Conservation (phyloP, 1,140 invertebrate genomes). For the Wasmannia auropunctata region DNA sequence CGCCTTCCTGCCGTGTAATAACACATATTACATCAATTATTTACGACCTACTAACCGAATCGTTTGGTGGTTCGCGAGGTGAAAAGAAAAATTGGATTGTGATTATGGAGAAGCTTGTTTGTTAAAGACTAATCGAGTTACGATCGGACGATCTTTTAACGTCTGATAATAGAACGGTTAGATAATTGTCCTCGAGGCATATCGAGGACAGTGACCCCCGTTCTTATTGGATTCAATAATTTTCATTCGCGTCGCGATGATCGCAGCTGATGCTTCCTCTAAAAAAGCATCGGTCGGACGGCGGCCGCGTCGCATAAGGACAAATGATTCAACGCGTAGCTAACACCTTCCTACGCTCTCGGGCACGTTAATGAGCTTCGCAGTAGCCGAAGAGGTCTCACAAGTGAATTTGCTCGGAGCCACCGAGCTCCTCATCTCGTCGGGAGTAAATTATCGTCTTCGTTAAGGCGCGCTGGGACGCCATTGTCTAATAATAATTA, state of each 20-base stretch:
- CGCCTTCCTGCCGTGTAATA: background rate
- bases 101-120: background rate
- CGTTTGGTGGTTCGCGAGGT: background rate
- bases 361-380: slow-evolving; percentile 49
- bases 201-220: slow-evolving; percentile 25
- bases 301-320: slow-evolving; percentile 14
- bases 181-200: background rate
- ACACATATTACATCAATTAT: background rate
- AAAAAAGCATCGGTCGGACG: slow-evolving; percentile 6
- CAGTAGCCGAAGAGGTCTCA: slow-evolving; percentile 17
- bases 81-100: slow-evolving; percentile 8
- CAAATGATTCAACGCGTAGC: slow-evolving; percentile 21
- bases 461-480: background rate
- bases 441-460: background rate
- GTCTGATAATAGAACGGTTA: background rate
- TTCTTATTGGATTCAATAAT: slow-evolving; percentile 25
- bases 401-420: slow-evolving; percentile 7
- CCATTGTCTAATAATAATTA: slow-evolving; percentile 18
- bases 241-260: background rate
- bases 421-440: background rate
- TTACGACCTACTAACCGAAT: background rate
- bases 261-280: background rate
- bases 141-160: background rate
- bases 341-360: slow-evolving; percentile 64
- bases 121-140: slow-evolving; percentile 19